Evolutionary conservation across 2,888 invertebrate genomes (phyloP), one percentile per base, ranked within the genome.

Genomic region (Ectemnius lituratus): DNA sequence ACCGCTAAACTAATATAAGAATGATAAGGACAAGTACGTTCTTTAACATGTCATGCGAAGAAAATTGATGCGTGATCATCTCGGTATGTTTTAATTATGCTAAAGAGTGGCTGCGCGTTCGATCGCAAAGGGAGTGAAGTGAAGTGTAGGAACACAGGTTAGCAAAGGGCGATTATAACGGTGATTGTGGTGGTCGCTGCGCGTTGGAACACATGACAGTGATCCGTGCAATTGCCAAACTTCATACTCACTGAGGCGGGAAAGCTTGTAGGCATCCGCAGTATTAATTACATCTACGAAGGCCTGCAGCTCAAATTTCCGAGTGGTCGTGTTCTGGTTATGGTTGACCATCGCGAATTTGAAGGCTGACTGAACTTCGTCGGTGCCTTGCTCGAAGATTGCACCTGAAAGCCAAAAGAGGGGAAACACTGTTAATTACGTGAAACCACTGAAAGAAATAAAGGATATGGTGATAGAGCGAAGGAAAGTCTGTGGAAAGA

Each of bases 281-380:
- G 97, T 97, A 91, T 97, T 96, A 91, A 98, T 97, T 87, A 97
- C 96, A 89, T 97, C 97, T 62, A 97, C 97, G 88, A 95, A 97
- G 8, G 97, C 97, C 90, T 96, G 96, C 66, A 97, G 92, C 90
- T 97, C 97, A 88, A 97, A 95, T 58, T 96, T 93, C 67, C 95
- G 93, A 74, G 95, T 95, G 77, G 96, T 94, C 81, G 95, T 94
- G 88, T 97, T 97, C 89, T 96, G 94, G 89, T 97, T 97, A 91
- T 97, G 97, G 85, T 95, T 94, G 62, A 95, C 93, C 94, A 97
- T 95, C 5, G 97, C 97, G 90, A 96, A 97, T 88, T 95, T 97
- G 91, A 97, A 97, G n/a, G 97, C 97, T 78, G 96, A 95, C 91
- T 97, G 97, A 71, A 97, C 96, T 90, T 97, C 97, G 89, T 97